These are phyloP conservation scores for Rhodophaea formosa DNA, from an alignment of 2,888 invertebrate species.

Conservation along the genomic window DNA sequence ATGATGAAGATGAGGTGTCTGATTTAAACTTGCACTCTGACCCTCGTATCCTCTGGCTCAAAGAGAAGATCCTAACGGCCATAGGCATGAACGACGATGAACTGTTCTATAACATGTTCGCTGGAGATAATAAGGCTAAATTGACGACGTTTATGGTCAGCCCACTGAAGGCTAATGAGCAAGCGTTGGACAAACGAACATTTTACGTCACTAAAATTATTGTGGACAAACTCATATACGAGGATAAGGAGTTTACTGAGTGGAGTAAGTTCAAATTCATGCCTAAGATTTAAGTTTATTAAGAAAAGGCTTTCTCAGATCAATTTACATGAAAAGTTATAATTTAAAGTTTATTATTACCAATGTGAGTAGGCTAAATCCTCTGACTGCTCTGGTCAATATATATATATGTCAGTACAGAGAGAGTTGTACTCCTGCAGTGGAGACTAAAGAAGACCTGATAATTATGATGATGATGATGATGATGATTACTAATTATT, in stretches of 20 bases:
- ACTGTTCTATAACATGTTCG: conserved; percentile 82
- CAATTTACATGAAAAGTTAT: too few relatives aligned
- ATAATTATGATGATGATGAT: too few relatives aligned
- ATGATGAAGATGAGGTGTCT: not conserved
- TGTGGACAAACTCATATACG: conserved; percentile 83
- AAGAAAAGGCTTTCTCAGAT: too few relatives aligned
- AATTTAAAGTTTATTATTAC: too few relatives aligned
- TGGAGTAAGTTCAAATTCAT: conserved; percentile 82
- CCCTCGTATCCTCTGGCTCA: conserved; percentile 85
- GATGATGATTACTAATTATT: too few relatives aligned
- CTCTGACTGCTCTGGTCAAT: too few relatives aligned
- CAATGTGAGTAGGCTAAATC: too few relatives aligned
- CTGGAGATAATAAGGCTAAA: conserved; percentile 75
- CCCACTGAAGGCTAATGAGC: conserved; percentile 53
- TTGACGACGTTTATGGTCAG: conserved; percentile 46
- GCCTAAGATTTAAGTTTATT: too few relatives aligned
- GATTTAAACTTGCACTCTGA: conserved; percentile 61
- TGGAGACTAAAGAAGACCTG: too few relatives aligned
- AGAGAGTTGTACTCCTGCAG: too few relatives aligned
- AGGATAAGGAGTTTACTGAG: conserved; percentile 89
- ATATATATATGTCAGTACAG: too few relatives aligned
- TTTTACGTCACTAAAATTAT: conserved; percentile 86
- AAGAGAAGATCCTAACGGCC: conserved; percentile 81
- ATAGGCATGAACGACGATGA: conserved; percentile 80
- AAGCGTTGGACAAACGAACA: conserved; percentile 77